Evolutionary conservation across 2,888 invertebrate species (phyloP).

Genomic region (Noctua fimbriata): DNA sequence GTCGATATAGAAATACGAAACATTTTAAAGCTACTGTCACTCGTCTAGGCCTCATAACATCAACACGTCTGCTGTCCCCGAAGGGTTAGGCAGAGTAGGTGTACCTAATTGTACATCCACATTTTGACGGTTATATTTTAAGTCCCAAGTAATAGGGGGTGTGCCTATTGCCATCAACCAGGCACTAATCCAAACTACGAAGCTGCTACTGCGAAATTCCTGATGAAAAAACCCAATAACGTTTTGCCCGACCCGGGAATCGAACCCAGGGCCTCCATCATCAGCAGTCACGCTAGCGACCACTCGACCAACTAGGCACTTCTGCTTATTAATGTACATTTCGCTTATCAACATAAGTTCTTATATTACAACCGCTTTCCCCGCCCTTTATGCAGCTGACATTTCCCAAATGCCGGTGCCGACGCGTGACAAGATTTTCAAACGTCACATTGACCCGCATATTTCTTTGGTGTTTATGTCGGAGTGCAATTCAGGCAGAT

Average conservation of each 20-base stretch:
- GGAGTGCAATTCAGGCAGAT: constrained; percentile 20
- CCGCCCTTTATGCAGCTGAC: constrained; percentile 69
- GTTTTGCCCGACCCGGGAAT: not conserved
- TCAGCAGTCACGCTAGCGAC: not conserved
- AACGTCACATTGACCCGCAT: constrained; percentile 54
- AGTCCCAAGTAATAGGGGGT: no score
- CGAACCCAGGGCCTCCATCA: not conserved
- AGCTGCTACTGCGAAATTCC: not conserved
- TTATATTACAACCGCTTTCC: constrained; percentile 40
- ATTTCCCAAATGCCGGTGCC: constrained; percentile 71
- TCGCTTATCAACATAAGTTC: constrained; percentile 32
- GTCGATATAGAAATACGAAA: no score
- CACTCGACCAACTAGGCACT: not conserved
- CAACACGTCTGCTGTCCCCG: no score
- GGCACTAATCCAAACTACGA: not conserved
- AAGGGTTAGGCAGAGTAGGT: no score
- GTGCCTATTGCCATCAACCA: not conserved
- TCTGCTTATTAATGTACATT: constrained; percentile 13
- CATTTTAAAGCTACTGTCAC: no score
- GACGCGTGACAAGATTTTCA: constrained; percentile 69
- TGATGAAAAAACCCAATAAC: not conserved
- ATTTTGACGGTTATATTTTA: no score
- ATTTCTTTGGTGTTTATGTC: constrained; percentile 53
- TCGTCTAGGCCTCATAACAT: no score
- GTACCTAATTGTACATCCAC: no score